Conservation (phyloP, 1,140 invertebrate genomes). For the Dinoponera quadriceps region DNA sequence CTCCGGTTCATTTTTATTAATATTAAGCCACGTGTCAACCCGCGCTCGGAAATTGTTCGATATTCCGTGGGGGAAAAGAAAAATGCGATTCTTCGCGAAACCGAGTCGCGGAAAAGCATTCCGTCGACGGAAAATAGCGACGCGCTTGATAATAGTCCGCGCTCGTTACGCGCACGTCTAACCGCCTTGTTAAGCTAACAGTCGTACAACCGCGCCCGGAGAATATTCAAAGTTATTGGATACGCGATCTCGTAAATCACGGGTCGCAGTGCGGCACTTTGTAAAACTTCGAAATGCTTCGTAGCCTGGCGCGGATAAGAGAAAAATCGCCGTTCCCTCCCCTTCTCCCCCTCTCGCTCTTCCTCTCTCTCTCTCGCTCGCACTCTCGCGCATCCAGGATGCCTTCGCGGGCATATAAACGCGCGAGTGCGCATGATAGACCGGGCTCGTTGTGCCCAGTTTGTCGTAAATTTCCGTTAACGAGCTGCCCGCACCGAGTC, state of each 20-base stretch:
- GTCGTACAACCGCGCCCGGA: conserved; percentile 64
- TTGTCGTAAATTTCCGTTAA: conserved; percentile 69
- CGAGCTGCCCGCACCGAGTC: conserved; percentile 16
- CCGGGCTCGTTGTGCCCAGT: conserved; percentile 47
- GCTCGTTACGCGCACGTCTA: conserved; percentile 73
- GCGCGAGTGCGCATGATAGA: not conserved
- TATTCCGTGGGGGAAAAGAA: not conserved
- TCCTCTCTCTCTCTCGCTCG: not conserved
- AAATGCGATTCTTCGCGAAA: not conserved
- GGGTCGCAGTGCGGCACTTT: conserved; percentile 57
- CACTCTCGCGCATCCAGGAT: conserved; percentile 31
- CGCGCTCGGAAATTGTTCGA: not conserved
- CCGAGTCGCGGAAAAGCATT: conserved; percentile 9
- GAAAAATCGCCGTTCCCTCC: conserved; percentile 27
- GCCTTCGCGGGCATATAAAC: not conserved
- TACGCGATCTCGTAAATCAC: conserved; percentile 75
- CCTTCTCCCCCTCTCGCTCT: no score
- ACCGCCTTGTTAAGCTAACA: conserved; percentile 76
- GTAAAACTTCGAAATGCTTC: conserved; percentile 65
- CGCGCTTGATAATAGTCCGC: conserved; percentile 68
- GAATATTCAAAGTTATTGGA: conserved; percentile 77
- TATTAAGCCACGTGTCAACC: not conserved
- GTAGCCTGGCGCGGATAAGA: conserved; percentile 32
- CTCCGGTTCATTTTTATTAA: not conserved
- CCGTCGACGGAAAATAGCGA: conserved; percentile 66